Evolutionary conservation across 2,888 invertebrate species (phyloP), one percentile per base, ranked within the genome.

Genomic region (Pheosia gnoma): DNA sequence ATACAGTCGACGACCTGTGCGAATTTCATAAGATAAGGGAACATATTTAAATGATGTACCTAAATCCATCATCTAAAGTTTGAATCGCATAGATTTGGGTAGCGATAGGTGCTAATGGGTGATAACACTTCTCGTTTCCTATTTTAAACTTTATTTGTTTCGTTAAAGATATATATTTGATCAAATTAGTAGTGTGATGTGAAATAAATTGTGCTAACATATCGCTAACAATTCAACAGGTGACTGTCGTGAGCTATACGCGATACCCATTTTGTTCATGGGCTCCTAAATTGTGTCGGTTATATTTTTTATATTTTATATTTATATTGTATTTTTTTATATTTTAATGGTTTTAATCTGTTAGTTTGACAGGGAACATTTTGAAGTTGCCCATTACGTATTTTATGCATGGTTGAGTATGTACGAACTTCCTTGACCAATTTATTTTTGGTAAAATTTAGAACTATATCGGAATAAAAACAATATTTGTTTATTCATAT

Each of bases 1-100:
- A 60, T 25, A 49, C 55, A 37, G 61, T 74, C 64, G 55, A 62
- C 62, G 69, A 65, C 71, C 67, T 57, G n/a, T 6, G 37, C 43
- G 36, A 60, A 53, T 51, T 9, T 37, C 13, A 41, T n/a, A 5
- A 25, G 25, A 3, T 51, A 7, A 51, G 51, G 47, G 25, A 25
- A 2, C 25, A 25, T 25, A 25, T 25, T 25, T 25, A 25, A 25
- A 25, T 25, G 25, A 25, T 25, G 25, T 25, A 1, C 25, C 25
- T 61, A 65, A 66, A 65, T 62, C 59, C 59, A 59, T 63, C 52
- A 53, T 62, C 39, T 51, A 13, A 54, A 58, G 53, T 59, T 66
- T 59, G 53, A 59, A 58, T 54, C 45, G 59, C 57, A 43, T 45
- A 47, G 47, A 53, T 11, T 25, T 41, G 52, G 8, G 7, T 52